phyloP scores from a whole-genome alignment of 1,140 invertebrate species.

The Drosophila virilis region DNA sequence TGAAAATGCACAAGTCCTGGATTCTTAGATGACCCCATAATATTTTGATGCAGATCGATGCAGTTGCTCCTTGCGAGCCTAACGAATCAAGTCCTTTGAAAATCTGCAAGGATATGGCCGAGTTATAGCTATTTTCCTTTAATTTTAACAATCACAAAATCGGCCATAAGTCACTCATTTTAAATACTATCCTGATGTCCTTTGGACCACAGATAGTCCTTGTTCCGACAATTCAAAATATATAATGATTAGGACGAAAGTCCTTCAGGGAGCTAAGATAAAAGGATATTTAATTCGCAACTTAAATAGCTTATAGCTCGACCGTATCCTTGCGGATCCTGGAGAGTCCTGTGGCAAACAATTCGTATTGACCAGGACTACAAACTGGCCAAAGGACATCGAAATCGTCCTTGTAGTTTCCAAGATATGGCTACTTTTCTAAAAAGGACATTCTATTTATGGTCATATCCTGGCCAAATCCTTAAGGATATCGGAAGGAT shows the following conservation, averaged over 20 bases:
- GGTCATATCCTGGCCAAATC: too few relatives aligned
- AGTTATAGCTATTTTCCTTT: not conserved
- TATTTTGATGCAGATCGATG: not conserved
- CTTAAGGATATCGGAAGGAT: too few relatives aligned
- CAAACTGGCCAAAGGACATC: constrained; percentile 5
- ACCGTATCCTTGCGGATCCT: not conserved
- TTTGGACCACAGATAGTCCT: not conserved
- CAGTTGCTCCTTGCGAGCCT: not conserved
- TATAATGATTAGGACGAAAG: not conserved
- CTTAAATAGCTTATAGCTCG: not conserved
- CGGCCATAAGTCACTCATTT: not conserved
- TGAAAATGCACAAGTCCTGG: too few relatives aligned
- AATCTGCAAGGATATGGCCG: not conserved
- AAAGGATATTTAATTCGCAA: too few relatives aligned
- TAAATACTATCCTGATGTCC: not conserved
- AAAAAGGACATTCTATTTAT: too few relatives aligned
- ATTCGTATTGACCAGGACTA: not conserved
- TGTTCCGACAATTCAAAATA: not conserved
- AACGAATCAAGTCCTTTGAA: not conserved
- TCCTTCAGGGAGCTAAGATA: not conserved
- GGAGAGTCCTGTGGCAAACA: not conserved
- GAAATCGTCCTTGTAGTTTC: not conserved
- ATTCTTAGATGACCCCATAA: too few relatives aligned
- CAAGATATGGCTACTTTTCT: not conserved
- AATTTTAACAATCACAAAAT: not conserved